Evolutionary conservation across 1,140 invertebrate genomes (phyloP).

Genomic region (Drosophila arizonae): DNA sequence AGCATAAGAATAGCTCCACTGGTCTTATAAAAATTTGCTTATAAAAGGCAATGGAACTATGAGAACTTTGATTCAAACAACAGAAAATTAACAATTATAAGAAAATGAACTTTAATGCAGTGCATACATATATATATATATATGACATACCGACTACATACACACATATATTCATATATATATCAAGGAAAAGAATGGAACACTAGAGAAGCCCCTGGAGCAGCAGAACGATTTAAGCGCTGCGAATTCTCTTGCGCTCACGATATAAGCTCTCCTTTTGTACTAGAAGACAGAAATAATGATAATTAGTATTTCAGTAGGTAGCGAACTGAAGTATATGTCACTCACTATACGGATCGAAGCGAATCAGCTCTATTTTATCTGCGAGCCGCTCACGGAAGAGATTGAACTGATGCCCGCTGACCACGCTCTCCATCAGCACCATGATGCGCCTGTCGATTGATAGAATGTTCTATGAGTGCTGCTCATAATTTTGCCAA

Average conservation of each 20-base stretch:
- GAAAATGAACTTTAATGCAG: no score
- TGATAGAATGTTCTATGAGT: not conserved
- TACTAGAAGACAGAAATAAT: conserved; percentile 84
- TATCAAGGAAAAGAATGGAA: conserved; percentile 5
- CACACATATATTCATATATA: not conserved
- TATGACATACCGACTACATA: no score
- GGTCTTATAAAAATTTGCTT: no score
- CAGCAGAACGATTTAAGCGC: conserved; percentile 74
- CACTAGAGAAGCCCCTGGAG: no score
- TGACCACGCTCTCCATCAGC: conserved; percentile 89
- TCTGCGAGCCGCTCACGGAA: conserved; percentile 89
- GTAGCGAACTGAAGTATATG: not conserved
- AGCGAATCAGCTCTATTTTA: conserved; percentile 89
- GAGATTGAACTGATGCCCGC: conserved; percentile 87
- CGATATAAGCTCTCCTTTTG: conserved; percentile 86
- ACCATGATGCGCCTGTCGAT: conserved; percentile 88
- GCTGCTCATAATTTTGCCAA: not conserved
- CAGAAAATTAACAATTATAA: no score
- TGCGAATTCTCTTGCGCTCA: conserved; percentile 87
- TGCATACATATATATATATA: no score
- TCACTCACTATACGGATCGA: conserved; percentile 90
- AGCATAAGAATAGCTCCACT: no score
- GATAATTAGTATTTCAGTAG: not conserved
- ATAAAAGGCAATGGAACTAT: no score
- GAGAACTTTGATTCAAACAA: no score